Base-by-base conservation (phyloP, 2,797 vertebrate genomes). In the Ctenosaura bakeri region DNA sequence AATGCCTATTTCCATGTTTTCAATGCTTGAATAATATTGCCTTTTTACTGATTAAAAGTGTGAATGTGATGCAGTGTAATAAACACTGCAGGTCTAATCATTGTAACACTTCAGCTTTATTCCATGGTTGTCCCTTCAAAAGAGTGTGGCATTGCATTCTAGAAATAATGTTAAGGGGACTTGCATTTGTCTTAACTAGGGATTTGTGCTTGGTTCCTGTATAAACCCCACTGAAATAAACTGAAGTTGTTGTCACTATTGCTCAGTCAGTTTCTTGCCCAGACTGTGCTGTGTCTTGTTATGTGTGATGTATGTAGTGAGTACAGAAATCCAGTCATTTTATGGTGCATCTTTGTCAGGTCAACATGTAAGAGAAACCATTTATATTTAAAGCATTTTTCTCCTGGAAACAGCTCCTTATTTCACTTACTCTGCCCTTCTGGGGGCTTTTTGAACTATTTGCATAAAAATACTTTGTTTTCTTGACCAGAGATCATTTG, bases 341-440 rank as follows among this genome's bases (percentile, higher is more conserved):
- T 69, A 35, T 54, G 52, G 32, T 71, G 13, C 22, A 59, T 32
- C 35, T 82, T 79, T 38, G 35, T 71, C 59, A 4, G 35, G 22
- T 1, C 5, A 69, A 42, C 26, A 32, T 42, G 80, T 35, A 69
- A 69, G 26, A 26, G 14, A n/a, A 56, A 56, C 24, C 16, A 13
- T 59, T 90, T 86, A 79, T 64, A 62, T 83, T 89, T 20, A 64
- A 76, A 62, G 12, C 18, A n/a, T n/a, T 83, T 46, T 62, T 71
- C 12, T 52, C 24, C 80, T 59, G 18, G 90, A 86, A 74, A 73
- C 78, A n/a, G 83, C 54, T 86, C 77, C 66, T 89, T 88, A 38
- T 88, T 92, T 83, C 66, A 73, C 90, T 89, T 79, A 76, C 85
- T 92, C 85, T 94, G 80, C 50, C 59, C 26, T 91, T 91, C 85